Conservation (phyloP, 2,888 invertebrate species). For the Drosophila robusta region DNA sequence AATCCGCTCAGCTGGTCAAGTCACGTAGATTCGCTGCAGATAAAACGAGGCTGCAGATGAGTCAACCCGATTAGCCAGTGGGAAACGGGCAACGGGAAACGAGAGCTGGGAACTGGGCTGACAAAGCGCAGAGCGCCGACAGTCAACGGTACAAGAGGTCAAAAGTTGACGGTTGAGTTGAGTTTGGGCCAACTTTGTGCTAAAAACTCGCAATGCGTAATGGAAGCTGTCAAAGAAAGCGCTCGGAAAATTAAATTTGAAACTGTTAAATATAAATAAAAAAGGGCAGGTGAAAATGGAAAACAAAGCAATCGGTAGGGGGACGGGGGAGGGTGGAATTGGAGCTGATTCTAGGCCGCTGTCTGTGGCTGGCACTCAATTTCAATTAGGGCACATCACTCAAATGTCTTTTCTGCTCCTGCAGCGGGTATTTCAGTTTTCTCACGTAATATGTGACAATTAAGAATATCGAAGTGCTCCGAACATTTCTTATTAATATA, state of each 20-base stretch:
- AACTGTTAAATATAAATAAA: slow-evolving; percentile 32
- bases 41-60: slow-evolving; percentile 32
- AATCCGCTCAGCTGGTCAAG: slow-evolving; percentile 24
- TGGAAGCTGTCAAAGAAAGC: slow-evolving; percentile 44
- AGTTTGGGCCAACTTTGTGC: not conserved
- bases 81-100: slow-evolving; percentile 1
- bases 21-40: slow-evolving; percentile 49
- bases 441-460: not conserved
- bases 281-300: slow-evolving; percentile 25
- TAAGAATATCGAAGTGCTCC: too few species aligned
- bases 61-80: slow-evolving; percentile 21
- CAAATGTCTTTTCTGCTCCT: slow-evolving; percentile 1
- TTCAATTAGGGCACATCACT: slow-evolving; percentile 57
- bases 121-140: too few species aligned
- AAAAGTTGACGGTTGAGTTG: slow-evolving; percentile 5
- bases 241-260: slow-evolving; percentile 44
- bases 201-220: slow-evolving; percentile 21
- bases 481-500: too few species aligned
- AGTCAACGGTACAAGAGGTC: not conserved
- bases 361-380: slow-evolving; percentile 44
- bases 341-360: not conserved
- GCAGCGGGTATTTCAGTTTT: not conserved
- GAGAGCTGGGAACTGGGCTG: slow-evolving; percentile 8
- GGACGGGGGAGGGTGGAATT: not conserved
- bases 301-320: not conserved